A percentile compares a stretch with the other conserved stretches of the same genome.
Evolutionary conservation across 2,113 vertebrate genomes (phyloP).

Genomic region (Poecile atricapillus): DNA sequence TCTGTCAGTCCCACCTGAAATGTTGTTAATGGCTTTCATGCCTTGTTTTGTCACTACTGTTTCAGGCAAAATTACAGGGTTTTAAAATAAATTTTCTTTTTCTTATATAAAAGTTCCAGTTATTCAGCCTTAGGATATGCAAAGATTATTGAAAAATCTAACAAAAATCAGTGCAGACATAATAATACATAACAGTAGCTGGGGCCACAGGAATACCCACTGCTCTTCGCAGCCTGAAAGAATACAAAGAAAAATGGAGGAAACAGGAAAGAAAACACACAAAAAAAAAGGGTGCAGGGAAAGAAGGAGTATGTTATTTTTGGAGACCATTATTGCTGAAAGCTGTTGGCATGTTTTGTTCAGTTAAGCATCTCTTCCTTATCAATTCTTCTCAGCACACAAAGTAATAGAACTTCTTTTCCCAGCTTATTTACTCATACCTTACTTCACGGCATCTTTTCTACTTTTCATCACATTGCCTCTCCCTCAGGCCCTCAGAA

Average conservation of each 20-base stretch:
- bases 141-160: neutral
- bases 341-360: neutral
- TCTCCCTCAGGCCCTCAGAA: neutral
- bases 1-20: neutral
- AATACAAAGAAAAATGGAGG: neutral
- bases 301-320: neutral
- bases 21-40: neutral
- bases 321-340: neutral
- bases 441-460: neutral
- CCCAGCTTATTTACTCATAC: neutral
- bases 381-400: neutral
- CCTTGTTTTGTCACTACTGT: neutral
- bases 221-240: neutral
- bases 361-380: neutral
- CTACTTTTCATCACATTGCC: neutral
- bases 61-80: neutral
- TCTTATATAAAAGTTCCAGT: neutral
- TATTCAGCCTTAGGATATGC: neutral
- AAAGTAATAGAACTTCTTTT: neutral
- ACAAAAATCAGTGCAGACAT: neutral
- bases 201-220: neutral
- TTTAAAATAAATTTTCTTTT: neutral
- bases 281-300: neutral
- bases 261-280: neutral
- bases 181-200: neutral